Evolutionary conservation across 2,888 invertebrate genomes (phyloP), one percentile per base, ranked within the genome.

Genomic region (Carabus problematicus): DNA sequence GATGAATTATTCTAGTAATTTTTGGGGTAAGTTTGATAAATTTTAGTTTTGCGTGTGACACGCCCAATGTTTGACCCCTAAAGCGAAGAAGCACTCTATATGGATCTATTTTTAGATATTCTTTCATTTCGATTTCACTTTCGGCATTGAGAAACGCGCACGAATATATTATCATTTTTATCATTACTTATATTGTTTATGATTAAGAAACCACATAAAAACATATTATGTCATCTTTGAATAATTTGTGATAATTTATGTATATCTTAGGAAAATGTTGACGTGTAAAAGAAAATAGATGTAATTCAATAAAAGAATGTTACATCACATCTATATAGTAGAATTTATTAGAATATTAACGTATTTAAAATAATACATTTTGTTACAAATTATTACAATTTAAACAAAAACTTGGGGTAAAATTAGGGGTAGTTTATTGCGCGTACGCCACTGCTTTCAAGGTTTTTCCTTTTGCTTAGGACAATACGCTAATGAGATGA

Each of bases 1-100:
- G 8, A 9, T 56, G 29, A 39, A 3, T 18, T 39, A n/a, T 56
- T 9, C 8, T 14, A 3, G n/a, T 19, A n/a, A 6, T 54, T 16
- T 16, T n/a, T 18, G 6, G 19, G 18, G 14, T n/a, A n/a, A 55
- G 39, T 9, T 56, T 45, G n/a, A 7, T 64, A 54, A 43, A 55
- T 29, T 39, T 55, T 47, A 39, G 19, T 40, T 40, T 39, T 29
- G 29, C 29, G 56, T 7, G 18, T 40, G 66, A 49, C 66, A 66
- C 66, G 59, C 66, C 66, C 66, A 66, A 14, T 47, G 49, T 66
- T 66, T 66, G 66, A 66, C 66, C 66, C 58, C 66, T 47, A 66
- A 66, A 56, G 43, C 41, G 8, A 42, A 60, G 60, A 60, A 64
- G 63, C 52, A 64, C 54, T 12, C 64, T 55, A 64, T 55, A 41